Conservation (phyloP, 2,113 vertebrate genomes). For the Danionella cerebrum region DNA sequence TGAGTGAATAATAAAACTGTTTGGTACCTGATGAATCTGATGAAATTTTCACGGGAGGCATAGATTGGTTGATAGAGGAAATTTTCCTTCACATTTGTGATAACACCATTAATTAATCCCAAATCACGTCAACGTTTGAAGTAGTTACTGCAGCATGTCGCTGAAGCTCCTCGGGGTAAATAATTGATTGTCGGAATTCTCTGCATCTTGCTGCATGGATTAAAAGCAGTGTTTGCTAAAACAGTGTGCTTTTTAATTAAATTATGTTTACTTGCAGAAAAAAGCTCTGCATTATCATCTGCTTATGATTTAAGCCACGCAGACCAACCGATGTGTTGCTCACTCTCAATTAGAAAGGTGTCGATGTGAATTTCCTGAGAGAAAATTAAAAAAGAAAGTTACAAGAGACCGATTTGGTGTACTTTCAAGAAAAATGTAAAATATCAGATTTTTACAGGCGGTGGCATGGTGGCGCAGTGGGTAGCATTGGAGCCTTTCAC, state of each 20-base stretch:
- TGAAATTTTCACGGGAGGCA: conserved; percentile 27
- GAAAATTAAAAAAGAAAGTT: conserved; percentile 12
- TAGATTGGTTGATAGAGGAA: conserved; percentile 28
- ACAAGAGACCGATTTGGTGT: neutral
- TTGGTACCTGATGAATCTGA: conserved; percentile 21
- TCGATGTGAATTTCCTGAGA: neutral
- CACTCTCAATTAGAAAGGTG: conserved; percentile 10
- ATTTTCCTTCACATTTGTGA: neutral
- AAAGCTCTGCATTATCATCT: neutral
- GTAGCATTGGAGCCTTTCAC: too few relatives aligned
- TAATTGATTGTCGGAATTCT: neutral
- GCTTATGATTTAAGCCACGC: conserved; percentile 2
- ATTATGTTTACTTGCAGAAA: neutral
- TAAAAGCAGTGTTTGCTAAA: neutral
- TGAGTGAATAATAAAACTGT: neutral
- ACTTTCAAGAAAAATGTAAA: too few relatives aligned
- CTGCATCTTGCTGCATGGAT: neutral
- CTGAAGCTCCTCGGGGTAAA: neutral
- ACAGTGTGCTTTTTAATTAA: neutral
- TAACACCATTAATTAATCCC: conserved; percentile 31
- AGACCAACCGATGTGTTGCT: conserved; percentile 2
- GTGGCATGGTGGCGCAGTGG: too few relatives aligned
- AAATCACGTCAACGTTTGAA: conserved; percentile 6
- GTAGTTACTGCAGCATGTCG: conserved; percentile 20
- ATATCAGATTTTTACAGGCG: too few relatives aligned